Evolutionary conservation across 2,797 vertebrate species (phyloP), one percentile per base, ranked within the genome.

Genomic region (Gobio occitaniae): DNA sequence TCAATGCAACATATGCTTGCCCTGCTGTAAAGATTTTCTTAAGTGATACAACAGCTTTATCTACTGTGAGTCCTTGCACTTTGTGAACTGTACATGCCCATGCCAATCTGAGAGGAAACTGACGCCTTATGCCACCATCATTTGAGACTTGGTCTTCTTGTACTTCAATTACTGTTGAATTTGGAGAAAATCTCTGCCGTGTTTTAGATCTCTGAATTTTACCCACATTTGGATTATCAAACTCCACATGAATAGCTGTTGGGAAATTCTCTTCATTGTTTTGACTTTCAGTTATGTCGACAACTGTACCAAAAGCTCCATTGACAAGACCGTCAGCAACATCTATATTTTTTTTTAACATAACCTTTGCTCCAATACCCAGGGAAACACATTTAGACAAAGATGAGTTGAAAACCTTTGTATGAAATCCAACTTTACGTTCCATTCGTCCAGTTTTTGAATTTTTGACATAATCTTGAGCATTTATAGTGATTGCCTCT

Each of bases 11-110:
- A 74, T 74, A 74, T 19, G 52, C 44, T 70, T 81, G 69, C 10
- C 84, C 79, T 75, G 84, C 70, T 56, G 84, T 32, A 76, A 81
- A 86, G 12, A 78, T 79, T 59, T 85, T 85, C 25, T 59, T 25
- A 3, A 82, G 44, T 12, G 80, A 86, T 6, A 86, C 80, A 66
- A 56, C 61, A 6, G 79, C 63, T 56, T 61, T 77, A 15, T 86
- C 80, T 5, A 61, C 72, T 38, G 85, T 83, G 0, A 86, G 61
- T 9, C 84, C 32, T 32, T 32, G 32, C 32, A 32, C 84, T 76
- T 86, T 68, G 32, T 68, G 65, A 38, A 68, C 65, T 19, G 32
- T 38, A 38, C 65, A 66, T 32, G 63, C 63, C 76, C 32, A 61
- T 65, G 25, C 76, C 50, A 82, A 19, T 77, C n/a, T 86, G 6